Base-by-base conservation (phyloP, 2,797 vertebrate genomes). In the Ptychadena robeensis region DNA sequence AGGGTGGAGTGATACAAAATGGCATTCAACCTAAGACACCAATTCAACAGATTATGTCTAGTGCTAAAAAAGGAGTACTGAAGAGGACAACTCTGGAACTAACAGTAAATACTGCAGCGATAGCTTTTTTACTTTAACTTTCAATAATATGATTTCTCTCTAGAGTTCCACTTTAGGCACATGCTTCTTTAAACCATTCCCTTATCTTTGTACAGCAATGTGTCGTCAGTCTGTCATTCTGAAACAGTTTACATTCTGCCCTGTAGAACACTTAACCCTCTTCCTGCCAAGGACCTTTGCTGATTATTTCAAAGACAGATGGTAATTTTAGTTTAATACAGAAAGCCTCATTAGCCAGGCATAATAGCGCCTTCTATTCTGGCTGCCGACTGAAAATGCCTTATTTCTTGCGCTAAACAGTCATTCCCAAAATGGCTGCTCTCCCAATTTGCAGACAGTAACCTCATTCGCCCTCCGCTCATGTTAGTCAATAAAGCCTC, bases 301-400 rank as follows among this genome's bases (percentile, higher is more conserved):
- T 68, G 40, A 78, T 78, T 68, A 78, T 68, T 67, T 67, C 35
- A 5, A 57, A 78, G 75, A 78, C 75, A 78, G 75, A 78, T 78
- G 75, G 75, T 78, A 78, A 78, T 78, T 78, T 78, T 68, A 15
- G 75, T 57, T 78, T 68, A 57, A 78, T 68, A 78, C 31, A 78
- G 75, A 78, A 78, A 78, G 75, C 64, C 75, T 78, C 75, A 78
- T 78, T 78, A 78, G 40, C 15, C 64, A 53, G 75, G 66, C 75
- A 78, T 68, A 78, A 78, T 68, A 78, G 64, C 74, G 10, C 35
- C n/a, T 48, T 66, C 44, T 38, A 30, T 31, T 48, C 38, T 32
- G 40, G 25, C 40, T 78, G 64, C 64, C 66, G 64, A 78, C 75
- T 68, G 64, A 68, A 44, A 78, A 78, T 78, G 75, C 66, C 28